phyloP scores from a whole-genome alignment of 1,140 invertebrate genomes.

The Bradysia coprophila region DNA sequence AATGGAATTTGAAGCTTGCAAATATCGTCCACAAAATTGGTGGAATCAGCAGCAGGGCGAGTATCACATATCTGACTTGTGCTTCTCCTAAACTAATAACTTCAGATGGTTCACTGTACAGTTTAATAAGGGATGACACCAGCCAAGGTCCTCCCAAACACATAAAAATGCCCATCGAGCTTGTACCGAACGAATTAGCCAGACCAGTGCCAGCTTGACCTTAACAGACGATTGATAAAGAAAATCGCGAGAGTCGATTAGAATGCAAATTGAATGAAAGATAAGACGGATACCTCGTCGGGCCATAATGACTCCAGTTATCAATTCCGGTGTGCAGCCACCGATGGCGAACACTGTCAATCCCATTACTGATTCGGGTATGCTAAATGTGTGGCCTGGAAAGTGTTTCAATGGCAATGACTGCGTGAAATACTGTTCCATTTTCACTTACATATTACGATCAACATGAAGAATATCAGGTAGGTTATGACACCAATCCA shows the following conservation, averaged over 20 bases:
- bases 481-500: conserved; percentile 76
- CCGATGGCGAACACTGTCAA: not conserved
- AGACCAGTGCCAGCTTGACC: not conserved
- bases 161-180: not conserved
- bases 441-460: conserved; percentile 51
- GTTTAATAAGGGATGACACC: not conserved
- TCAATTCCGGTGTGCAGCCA: not conserved
- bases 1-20: not conserved
- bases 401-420: not conserved
- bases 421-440: too few species aligned
- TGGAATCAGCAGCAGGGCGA: not conserved
- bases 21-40: not conserved
- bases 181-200: not conserved
- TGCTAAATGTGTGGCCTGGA: not conserved
- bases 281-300: not conserved
- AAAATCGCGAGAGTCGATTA: not conserved
- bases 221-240: not conserved
- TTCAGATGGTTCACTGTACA: not conserved
- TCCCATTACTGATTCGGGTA: not conserved
- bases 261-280: not conserved
- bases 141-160: not conserved
- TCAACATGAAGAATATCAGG: conserved; percentile 82
- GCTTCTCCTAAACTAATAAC: not conserved
- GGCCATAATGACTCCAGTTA: not conserved
- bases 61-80: not conserved